A percentile compares a stretch with the other conserved stretches of the same genome.
Conservation (phyloP, 1,140 invertebrate species). For the Zaprionus inermis region DNA sequence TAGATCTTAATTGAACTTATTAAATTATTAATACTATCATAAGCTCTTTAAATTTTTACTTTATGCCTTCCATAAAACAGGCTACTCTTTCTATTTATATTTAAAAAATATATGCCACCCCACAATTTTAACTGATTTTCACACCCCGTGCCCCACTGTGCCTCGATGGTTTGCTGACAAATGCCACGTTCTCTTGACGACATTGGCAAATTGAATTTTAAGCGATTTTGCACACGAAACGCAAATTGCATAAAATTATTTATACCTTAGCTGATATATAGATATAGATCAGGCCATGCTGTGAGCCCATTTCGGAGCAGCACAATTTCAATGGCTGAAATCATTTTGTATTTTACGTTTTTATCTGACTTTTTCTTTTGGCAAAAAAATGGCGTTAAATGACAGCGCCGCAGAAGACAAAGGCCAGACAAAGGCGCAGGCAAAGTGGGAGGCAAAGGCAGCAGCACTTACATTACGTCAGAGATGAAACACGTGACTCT, state of each 20-base stretch:
- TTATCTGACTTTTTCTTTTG: too few species aligned
- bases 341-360: conserved; percentile 46
- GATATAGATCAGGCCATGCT: conserved; percentile 37
- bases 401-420: conserved; percentile 22
- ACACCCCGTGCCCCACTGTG: conserved; percentile 20
- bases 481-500: conserved; percentile 73
- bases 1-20: too few species aligned
- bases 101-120: too few species aligned
- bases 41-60: too few species aligned
- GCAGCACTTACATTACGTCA: conserved; percentile 63
- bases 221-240: conserved; percentile 49
- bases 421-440: background rate
- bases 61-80: too few species aligned
- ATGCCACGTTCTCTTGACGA: conserved; percentile 29
- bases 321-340: conserved; percentile 55
- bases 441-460: conserved; percentile 33
- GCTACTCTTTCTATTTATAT: too few species aligned
- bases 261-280: conserved; percentile 11
- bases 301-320: background rate
- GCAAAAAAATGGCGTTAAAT: conserved; percentile 39
- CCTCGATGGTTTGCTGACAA: conserved; percentile 33
- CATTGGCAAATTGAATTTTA: conserved; percentile 67
- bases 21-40: too few species aligned
- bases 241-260: conserved; percentile 38
- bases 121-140: too few species aligned